Base-by-base conservation (phyloP, 2,113 vertebrate species). In the Terrapene triunguis region DNA sequence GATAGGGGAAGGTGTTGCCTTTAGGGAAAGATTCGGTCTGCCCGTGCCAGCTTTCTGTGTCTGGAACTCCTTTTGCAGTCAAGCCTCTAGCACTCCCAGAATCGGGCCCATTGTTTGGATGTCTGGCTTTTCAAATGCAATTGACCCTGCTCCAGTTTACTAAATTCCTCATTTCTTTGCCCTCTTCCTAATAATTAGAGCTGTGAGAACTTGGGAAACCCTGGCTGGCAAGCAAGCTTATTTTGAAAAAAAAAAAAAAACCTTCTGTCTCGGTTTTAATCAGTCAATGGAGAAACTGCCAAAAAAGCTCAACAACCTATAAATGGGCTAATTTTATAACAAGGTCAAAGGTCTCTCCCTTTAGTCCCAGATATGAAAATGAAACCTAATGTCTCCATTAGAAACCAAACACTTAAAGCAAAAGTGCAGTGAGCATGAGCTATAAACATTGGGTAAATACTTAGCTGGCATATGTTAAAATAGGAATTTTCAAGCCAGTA, bases 171-270 rank as follows among this genome's bases (percentile, higher is more conserved):
- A 80, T 91, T 80, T 95, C 78, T 94, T 95, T 88, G 85, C 94
- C 93, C 85, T 94, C 19, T 0, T 88, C 90, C 44, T 97, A 87
- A 95, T 98, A 96, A 97, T 96, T 96, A 96, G 94, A 97, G 93
- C 95, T 93, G 90, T 1, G 4, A 94, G 80, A 91, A 57, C 92
- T 89, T 10, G 0, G 47, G 59, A 29, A 82, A 97, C 85, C 84
- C 65, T 0, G 38, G 69, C 87, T 95, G 93, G 85, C 91, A 92
- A 89, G 87, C 48, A 55, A 1, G 0, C 80, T 89, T 72, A 82
- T 51, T 95, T 76, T 51, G 88, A 93, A 93, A 91, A 90, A 51
- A 95, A 62, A 57, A 4, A 35, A 65, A 53, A 94, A 65, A 24
- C 88, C 87, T 94, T 47, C 54, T 92, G 95, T 94, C 94, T 96